Base-by-base conservation (phyloP, 2,797 vertebrate species). In the Percopsis omiscomaycus region DNA sequence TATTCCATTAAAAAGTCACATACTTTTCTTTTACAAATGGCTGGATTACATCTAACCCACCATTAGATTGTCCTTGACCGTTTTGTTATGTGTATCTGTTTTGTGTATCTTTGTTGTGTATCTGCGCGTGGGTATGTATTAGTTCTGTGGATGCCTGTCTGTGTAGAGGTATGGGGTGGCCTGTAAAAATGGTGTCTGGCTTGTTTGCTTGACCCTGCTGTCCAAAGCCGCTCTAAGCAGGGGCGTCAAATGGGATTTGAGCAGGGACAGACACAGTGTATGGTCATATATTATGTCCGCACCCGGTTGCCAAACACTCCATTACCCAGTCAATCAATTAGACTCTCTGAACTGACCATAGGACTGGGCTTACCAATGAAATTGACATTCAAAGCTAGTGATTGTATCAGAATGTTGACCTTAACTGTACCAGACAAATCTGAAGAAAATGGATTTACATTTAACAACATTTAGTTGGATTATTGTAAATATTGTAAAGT, bases 381-480 rank as follows among this genome's bases (percentile, higher is more conserved):
- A 37, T 37, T 5, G 32, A 37, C 32, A 37, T 4, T 9, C 4
- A 37, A 37, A 37, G 32, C 32, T 37, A 37, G 32, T 8, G 32
- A 8, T 37, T 37, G 9, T 37, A 37, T 37, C 51, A 54, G 52
- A 28, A 68, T 12, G 27, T 16, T 59, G 12, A 55, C 44, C 28
- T 6, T 48, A 9, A 37, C 44, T 55, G 12, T 46, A 13, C 28
- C 15, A 37, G 28, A 32, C 49, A 27, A 12, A 55, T n/a, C 49
- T 51, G 63, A 65, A 64, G 62, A 81, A 73, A 51, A 30, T 65
- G 73, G 32, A 70, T 27, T 12, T 37, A 51, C 69, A 64, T 9
- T 1, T 45, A 2, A 0, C 63, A 37, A 37, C 28, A 56, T 48
- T 3, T 15, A 2, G 47, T 14, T 50, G 14, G 32, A 49, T 6